phyloP scores from a whole-genome alignment of 1,140 invertebrate species.

The Batillaria attramentaria region DNA sequence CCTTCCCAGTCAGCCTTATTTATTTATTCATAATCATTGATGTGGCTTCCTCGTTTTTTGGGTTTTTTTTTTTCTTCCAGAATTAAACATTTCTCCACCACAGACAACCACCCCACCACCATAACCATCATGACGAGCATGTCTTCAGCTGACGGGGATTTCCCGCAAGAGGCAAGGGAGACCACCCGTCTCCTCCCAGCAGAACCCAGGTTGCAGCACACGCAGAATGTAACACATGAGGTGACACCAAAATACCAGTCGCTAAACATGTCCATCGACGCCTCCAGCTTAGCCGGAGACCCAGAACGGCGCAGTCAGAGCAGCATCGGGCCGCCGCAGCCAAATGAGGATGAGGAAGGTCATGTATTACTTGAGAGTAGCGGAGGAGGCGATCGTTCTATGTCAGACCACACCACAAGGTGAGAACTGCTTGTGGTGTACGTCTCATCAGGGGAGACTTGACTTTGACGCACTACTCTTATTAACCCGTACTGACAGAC shows the following conservation, averaged over 20 bases:
- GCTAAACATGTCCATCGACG: background rate
- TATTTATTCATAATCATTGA: no score
- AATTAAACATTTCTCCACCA: no score
- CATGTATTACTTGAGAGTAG: background rate
- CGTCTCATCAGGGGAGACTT: background rate
- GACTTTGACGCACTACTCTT: background rate
- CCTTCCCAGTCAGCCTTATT: no score
- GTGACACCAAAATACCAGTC: background rate
- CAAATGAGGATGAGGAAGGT: background rate
- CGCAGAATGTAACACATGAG: background rate
- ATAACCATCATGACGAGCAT: background rate
- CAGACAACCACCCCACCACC: no score
- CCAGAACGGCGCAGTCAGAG: background rate
- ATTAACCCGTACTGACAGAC: background rate
- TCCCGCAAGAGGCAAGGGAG: background rate
- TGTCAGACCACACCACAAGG: background rate
- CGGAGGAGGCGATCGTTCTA: background rate
- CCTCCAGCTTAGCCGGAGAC: slow-evolving; percentile 4
- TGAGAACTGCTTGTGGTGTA: background rate
- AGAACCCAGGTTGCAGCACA: background rate
- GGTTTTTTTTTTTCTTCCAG: no score
- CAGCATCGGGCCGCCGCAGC: background rate
- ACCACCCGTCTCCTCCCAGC: background rate
- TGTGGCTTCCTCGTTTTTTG: no score
- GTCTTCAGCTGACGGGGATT: background rate